Conservation (phyloP, 1,140 invertebrate genomes). For the Babylonia areolata region DNA sequence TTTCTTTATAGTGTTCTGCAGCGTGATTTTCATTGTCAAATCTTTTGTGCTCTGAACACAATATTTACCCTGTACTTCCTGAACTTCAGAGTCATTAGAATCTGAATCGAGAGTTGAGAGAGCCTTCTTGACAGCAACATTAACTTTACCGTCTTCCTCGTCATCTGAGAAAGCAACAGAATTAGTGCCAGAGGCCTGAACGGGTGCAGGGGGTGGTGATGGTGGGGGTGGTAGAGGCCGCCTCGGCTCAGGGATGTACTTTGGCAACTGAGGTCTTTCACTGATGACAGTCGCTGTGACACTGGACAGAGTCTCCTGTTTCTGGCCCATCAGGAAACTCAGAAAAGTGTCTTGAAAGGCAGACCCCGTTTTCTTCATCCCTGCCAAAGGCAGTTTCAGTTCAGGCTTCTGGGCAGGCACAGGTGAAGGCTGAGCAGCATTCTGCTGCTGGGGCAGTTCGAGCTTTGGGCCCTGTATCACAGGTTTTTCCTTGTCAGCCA, state of each 20-base stretch:
- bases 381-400: background rate
- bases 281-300: constrained; percentile 64
- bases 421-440: background rate
- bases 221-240: constrained; percentile 43
- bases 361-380: background rate
- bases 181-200: constrained; percentile 21
- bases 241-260: constrained; percentile 71
- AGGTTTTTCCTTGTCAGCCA: background rate
- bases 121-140: constrained; percentile 52
- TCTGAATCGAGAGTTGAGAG: constrained; percentile 54
- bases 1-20: constrained; percentile 48
- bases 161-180: constrained; percentile 59
- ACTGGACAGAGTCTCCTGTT: constrained; percentile 73
- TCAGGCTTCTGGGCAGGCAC: background rate
- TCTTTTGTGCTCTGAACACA: constrained; percentile 54
- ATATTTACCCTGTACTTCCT: constrained; percentile 41
- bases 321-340: constrained; percentile 72
- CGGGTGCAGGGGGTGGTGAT: constrained; percentile 18
- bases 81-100: constrained; percentile 6
- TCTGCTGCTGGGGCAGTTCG: background rate
- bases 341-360: constrained; percentile 70
- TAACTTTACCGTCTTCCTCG: constrained; percentile 26
- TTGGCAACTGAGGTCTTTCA: constrained; percentile 70
- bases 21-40: constrained; percentile 60
- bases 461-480: background rate